Evolutionary conservation across 2,888 invertebrate genomes (phyloP), one percentile per base, ranked within the genome.

Genomic region (Lingula anatina): DNA sequence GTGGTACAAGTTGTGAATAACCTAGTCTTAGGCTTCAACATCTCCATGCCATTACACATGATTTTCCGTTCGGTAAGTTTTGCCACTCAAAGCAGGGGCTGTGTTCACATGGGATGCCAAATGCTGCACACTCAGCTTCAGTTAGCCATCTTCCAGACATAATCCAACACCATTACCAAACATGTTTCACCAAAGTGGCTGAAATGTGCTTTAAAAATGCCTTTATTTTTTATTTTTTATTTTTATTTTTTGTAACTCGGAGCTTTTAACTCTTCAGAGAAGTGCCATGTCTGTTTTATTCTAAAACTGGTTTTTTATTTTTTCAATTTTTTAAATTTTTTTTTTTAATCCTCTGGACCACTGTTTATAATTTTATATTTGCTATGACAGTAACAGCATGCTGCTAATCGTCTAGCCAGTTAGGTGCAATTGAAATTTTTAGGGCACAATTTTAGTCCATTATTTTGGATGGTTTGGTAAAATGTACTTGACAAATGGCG

Each of bases 1-100:
- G 80, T 90, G 0, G 86, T 89, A 18, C 96, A 91, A 76, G 68
- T 76, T 5, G 53, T 70, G 25, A 81, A 80, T 60, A 99, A 97
- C 76, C 91, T 91, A 81, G 95, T 95, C 0, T 90, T 97, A 68
- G 87, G 89, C 74, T 97, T 93, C 71, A 92, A 96, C 75, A 94
- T 99, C 68, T 87, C 97, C 0, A 95, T 99, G 86, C 96, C 97
- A 0, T 79, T 99, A 41, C 97, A 97, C 73, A 95, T 97, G 89
- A 97, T 99, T 73, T 99, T 99, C 77, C 83, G 96, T 81, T 88
- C 96, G 49, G 89, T 89, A 79, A 82, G 84, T 71, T 15, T 31
- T 15, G 15, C 31, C 31, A 12, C 15, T 15, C 9, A 31, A 9
- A 31, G 31, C 9, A 12, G 9, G 15, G 9, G 9, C 9, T 31